Conservation (phyloP, 1,140 invertebrate species). For the Neotoxoptera formosana region DNA sequence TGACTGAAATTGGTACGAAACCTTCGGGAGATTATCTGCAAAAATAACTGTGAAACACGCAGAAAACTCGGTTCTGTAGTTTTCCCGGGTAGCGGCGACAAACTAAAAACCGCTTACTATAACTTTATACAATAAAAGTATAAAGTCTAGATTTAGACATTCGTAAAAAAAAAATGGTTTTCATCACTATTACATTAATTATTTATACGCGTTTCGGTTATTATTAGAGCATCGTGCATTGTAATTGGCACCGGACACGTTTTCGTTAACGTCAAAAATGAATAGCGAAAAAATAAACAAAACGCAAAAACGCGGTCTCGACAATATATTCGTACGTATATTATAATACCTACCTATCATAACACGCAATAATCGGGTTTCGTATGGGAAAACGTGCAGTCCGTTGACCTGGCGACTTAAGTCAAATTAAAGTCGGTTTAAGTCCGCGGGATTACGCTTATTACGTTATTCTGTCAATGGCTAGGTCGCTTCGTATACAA, state of each 20-base stretch:
- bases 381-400: background rate
- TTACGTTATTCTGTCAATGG: background rate
- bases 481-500: background rate
- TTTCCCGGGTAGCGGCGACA: too few relatives aligned
- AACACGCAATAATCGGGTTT: background rate
- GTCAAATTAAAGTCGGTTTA: background rate
- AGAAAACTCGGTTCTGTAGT: too few relatives aligned
- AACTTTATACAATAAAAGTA: too few relatives aligned
- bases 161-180: background rate
- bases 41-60: too few relatives aligned
- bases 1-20: too few relatives aligned
- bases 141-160: background rate
- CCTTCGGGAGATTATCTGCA: too few relatives aligned
- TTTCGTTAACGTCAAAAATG: background rate
- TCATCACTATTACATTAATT: background rate
- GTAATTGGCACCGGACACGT: background rate
- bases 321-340: background rate
- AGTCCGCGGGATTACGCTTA: background rate
- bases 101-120: too few relatives aligned
- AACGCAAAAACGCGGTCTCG: background rate
- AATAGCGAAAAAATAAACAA: background rate
- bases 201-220: background rate
- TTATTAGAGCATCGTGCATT: too few relatives aligned
- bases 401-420: background rate
- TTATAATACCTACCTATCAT: background rate